A percentile compares a stretch with the other conserved stretches of the same genome.
These are phyloP conservation scores for Atherix ibis DNA, from an alignment of 2,888 invertebrate genomes.

Conservation along the genomic window DNA sequence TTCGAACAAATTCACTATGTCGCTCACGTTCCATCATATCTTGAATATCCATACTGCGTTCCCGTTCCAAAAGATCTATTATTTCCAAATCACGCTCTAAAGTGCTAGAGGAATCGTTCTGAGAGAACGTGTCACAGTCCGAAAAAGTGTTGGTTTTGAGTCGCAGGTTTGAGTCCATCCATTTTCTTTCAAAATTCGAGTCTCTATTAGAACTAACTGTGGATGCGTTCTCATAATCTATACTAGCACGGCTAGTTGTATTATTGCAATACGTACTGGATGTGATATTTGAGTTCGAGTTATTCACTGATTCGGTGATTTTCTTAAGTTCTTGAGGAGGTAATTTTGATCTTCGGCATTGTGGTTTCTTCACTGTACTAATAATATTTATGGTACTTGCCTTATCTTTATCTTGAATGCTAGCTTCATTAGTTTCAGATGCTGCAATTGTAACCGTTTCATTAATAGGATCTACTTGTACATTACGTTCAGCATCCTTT, in stretches of 20 bases:
- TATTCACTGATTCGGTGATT: conserved; percentile 20
- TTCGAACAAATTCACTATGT: conserved; percentile 20
- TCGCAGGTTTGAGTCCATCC: conserved; percentile 13
- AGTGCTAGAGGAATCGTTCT: conserved; percentile 24
- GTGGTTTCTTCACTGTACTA: conserved; percentile 1
- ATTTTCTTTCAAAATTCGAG: conserved; percentile 16
- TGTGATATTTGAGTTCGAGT: conserved; percentile 28
- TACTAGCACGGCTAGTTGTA: conserved; percentile 13
- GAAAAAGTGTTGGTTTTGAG: conserved; percentile 26
- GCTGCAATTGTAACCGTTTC: conserved; percentile 17
- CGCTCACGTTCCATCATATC: conserved; percentile 28
- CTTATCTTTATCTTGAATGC: conserved; percentile 5
- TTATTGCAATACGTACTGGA: conserved; percentile 27
- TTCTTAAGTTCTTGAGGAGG: conserved; percentile 3
- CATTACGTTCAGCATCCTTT: conserved; percentile 19
- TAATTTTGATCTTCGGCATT: not conserved
- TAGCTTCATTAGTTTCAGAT: conserved; percentile 10
- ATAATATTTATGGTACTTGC: conserved; percentile 7
- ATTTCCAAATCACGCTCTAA: conserved; percentile 31
- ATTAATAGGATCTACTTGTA: conserved; percentile 26
- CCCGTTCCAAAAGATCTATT: conserved; percentile 30
- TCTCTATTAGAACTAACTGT: conserved; percentile 12
- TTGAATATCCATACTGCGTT: conserved; percentile 31
- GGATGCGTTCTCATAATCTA: conserved; percentile 12
- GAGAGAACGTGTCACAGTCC: conserved; percentile 23